Evolutionary conservation across 2,888 invertebrate species (phyloP).

Genomic region (Scaptomyza tumidula): DNA sequence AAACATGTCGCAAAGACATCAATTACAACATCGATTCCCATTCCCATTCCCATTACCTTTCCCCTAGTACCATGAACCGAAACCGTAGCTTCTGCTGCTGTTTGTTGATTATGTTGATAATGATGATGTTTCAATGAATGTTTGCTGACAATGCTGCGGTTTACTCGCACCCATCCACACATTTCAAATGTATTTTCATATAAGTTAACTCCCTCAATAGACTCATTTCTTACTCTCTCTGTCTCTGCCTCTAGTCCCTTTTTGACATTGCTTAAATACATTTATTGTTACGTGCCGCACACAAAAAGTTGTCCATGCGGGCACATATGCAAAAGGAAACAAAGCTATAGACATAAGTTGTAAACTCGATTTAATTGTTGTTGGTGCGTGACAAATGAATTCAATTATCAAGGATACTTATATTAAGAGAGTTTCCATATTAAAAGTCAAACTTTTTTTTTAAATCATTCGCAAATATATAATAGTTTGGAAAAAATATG

Average conservation of each 20-base stretch:
- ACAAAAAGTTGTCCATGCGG: slow-evolving; percentile 8
- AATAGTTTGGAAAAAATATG: not conserved
- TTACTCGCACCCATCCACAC: slow-evolving; percentile 44
- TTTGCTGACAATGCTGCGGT: slow-evolving; percentile 74
- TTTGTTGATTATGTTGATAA: slow-evolving; percentile 51
- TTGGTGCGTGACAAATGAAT: slow-evolving; percentile 43
- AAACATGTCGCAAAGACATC: slow-evolving; percentile 84
- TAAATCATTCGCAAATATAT: too few relatives aligned
- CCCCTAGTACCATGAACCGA: slow-evolving; percentile 22
- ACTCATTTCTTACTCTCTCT: slow-evolving; percentile 24
- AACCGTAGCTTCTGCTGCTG: slow-evolving; percentile 11
- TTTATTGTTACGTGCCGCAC: slow-evolving; percentile 57
- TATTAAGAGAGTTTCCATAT: not conserved
- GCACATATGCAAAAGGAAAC: slow-evolving; percentile 27
- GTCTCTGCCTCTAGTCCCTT: slow-evolving; percentile 15
- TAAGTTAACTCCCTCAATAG: slow-evolving; percentile 37
- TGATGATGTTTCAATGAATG: slow-evolving; percentile 75
- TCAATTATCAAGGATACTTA: slow-evolving; percentile 32
- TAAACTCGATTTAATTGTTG: slow-evolving; percentile 56
- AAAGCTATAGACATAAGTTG: slow-evolving; percentile 15
- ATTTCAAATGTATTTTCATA: slow-evolving; percentile 76
- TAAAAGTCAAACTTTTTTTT: too few relatives aligned
- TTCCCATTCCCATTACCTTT: not conserved
- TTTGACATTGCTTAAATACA: slow-evolving; percentile 70
- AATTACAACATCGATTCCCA: slow-evolving; percentile 79